Base-by-base conservation (phyloP, 2,113 vertebrate genomes). In the Puma concolor region DNA sequence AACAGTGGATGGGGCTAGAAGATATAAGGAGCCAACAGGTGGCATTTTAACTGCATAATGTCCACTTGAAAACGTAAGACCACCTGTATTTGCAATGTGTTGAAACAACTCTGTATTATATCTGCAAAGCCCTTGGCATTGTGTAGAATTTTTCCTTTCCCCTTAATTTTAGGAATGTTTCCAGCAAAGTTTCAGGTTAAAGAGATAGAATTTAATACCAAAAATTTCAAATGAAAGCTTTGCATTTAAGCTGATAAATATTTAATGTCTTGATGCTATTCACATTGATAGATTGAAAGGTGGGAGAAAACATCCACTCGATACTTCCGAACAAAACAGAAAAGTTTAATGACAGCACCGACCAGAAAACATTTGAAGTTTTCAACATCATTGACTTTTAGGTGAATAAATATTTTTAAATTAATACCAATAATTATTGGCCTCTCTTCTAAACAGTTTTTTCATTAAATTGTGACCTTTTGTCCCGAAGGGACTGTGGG, bases 111-210 rank as follows among this genome's bases (percentile, higher is more conserved):
- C 7, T 29, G 19, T 64, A 17, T 64, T 48, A 69, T 90, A 76
- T 94, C 74, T 86, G 57, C 16, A 63, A 92, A 52, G 7, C 13
- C 14, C 36, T 96, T 88, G 54, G 17, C 15, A 29, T 8, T 91
- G 6, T 31, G 41, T 66, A 60, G 31, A 36, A 25, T 88, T 88
- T 72, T 27, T 17, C 19, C 44, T 63, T 72, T 4, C 0, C 31
- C 48, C 11, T 86, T 82, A 6, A 64, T 71, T 77, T 83, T 67
- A 94, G 50, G n/a, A n/a, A 91, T 50, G 7, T 76, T 94, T 97
- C 74, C 77, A 36, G 74, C 36, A 94, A 96, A 90, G 57, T n/a
- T 69, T 96, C 48, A 87, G 48, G 87, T 76, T 41, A 33, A 85
- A 81, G 66, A 60, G 29, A 21, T 17, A 93, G 14, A 92, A 69